A percentile compares a stretch with the other conserved stretches of the same genome.
Conservation (phyloP, 2,797 vertebrate species). For the Anguilla anguilla region DNA sequence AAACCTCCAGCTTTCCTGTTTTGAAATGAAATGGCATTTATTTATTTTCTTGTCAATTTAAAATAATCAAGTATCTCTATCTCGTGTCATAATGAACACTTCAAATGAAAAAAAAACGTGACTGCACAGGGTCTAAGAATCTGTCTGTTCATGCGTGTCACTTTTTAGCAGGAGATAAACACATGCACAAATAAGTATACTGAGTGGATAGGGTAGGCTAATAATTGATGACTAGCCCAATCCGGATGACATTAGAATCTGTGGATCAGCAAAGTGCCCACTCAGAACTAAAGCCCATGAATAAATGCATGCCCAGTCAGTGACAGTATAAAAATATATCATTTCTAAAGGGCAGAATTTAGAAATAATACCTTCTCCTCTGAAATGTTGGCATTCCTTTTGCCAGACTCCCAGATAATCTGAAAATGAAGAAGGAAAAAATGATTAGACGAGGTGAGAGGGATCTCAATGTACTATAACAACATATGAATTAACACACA, state of each 20-base stretch:
- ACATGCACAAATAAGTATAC: background rate
- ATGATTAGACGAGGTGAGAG: conserved; percentile 61
- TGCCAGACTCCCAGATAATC: conserved; percentile 81
- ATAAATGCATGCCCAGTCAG: background rate
- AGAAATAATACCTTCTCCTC: conserved; percentile 88
- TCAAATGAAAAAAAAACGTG: background rate
- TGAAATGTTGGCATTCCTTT: conserved; percentile 87
- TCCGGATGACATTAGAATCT: background rate
- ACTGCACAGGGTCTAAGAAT: background rate
- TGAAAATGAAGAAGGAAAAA: conserved; percentile 83
- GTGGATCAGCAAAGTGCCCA: background rate
- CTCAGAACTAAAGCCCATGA: background rate
- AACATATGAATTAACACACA: background rate
- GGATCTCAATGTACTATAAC: background rate
- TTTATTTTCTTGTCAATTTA: background rate
- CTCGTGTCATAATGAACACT: background rate
- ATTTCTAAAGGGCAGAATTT: conserved; percentile 11
- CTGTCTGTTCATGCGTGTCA: background rate
- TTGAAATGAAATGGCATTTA: background rate
- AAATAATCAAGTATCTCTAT: background rate
- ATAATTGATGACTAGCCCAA: background rate
- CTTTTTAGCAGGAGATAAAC: background rate
- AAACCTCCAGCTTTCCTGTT: background rate
- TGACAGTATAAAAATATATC: background rate
- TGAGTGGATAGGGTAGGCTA: background rate